Percentiles rank a stretch among this genome's conserved stretches.
phyloP scores from a whole-genome alignment of 2,113 vertebrate genomes.

The Falcunculus frontatus region DNA sequence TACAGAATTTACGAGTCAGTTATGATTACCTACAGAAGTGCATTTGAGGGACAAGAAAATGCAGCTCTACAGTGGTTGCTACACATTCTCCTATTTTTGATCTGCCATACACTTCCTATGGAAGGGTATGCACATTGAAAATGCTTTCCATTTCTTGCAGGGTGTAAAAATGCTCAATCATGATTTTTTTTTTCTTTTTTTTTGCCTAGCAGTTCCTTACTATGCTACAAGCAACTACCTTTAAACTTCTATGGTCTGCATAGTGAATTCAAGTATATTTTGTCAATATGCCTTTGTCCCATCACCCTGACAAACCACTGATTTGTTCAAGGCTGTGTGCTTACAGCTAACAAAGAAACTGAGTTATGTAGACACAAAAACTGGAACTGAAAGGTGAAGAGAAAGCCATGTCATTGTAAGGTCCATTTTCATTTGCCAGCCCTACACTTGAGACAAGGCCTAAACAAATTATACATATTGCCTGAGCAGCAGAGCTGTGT shows the following conservation, averaged over 20 bases:
- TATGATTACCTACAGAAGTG: background rate
- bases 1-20: background rate
- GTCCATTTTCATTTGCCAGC: background rate
- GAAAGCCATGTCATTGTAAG: background rate
- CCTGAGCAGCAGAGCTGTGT: background rate
- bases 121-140: background rate
- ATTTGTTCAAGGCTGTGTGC: fast-evolving
- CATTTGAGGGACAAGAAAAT: background rate
- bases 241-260: background rate
- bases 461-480: background rate
- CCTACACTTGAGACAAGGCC: background rate
- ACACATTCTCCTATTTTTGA: background rate
- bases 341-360: background rate
- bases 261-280: background rate
- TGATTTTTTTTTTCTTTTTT: background rate
- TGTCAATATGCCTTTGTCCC: background rate
- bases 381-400: background rate
- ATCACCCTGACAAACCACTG: background rate
- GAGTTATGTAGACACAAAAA: background rate
- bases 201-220: background rate
- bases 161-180: background rate
- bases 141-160: background rate
- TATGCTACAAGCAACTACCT: fast-evolving
- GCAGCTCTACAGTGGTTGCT: background rate
- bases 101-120: background rate